These are phyloP conservation scores for Ptilorrhoa leucosticta DNA, from an alignment of 2,113 vertebrate species.

Conservation along the genomic window DNA sequence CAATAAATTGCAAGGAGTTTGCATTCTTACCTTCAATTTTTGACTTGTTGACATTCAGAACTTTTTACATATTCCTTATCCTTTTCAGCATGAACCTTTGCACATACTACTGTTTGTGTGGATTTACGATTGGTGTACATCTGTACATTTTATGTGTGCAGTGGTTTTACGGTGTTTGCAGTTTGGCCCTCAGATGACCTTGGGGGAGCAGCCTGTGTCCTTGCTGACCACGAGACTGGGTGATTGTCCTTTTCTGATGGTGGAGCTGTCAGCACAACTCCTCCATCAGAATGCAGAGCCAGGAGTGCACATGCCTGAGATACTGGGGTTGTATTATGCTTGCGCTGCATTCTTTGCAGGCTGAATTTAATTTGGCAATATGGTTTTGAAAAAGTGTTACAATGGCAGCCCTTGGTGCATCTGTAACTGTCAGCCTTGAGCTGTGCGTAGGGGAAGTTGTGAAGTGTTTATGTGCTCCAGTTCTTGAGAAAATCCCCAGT, in stretches of 20 bases:
- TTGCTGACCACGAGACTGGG: neutral
- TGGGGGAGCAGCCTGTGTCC: neutral
- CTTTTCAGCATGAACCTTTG: neutral
- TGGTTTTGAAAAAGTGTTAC: neutral
- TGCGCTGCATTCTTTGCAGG: neutral
- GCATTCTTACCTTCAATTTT: neutral
- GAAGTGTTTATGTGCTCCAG: neutral
- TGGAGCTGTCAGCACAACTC: constrained; percentile 12
- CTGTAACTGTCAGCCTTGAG: neutral
- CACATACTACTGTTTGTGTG: neutral
- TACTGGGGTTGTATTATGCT: neutral
- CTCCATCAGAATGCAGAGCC: neutral
- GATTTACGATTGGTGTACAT: neutral
- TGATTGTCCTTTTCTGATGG: neutral
- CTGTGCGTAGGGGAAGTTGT: neutral
- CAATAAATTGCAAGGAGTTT: neutral
- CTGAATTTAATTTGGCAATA: neutral
- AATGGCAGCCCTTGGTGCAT: neutral
- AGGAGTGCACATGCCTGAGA: neutral
- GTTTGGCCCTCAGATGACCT: neutral
- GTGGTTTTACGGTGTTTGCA: accelerated
- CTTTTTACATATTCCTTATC: neutral
- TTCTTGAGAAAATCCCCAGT: neutral
- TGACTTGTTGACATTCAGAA: neutral
- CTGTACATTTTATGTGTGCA: neutral